Conservation (phyloP, 2,113 vertebrate species). For the Gallinago media region DNA sequence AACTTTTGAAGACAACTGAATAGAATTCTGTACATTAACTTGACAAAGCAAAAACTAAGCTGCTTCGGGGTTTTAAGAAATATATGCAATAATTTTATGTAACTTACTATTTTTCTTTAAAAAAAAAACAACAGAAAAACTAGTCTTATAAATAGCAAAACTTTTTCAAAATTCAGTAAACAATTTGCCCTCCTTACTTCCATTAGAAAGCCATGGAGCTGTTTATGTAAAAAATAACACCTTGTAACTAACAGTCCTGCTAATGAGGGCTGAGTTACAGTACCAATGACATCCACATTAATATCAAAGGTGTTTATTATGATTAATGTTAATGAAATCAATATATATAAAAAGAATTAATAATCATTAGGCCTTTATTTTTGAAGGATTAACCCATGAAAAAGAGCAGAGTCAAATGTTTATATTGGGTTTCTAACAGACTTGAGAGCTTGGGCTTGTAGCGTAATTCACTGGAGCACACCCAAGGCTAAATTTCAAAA, state of each 20-base stretch:
- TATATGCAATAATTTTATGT: not conserved
- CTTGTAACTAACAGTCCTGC: slow-evolving; percentile 4
- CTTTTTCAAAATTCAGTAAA: not conserved
- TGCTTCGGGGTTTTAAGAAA: not conserved
- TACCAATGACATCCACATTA: not conserved
- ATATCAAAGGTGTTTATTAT: slow-evolving; percentile 30
- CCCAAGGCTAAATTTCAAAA: not conserved
- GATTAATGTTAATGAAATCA: slow-evolving; percentile 52
- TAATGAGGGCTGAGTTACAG: slow-evolving; percentile 40
- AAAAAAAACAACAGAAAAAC: not conserved
- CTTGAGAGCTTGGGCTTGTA: not conserved
- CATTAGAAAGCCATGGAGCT: not conserved
- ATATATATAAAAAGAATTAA: slow-evolving; percentile 45
- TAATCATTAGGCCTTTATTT: slow-evolving; percentile 27
- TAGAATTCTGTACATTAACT: not conserved
- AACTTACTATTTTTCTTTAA: not conserved
- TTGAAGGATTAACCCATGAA: slow-evolving; percentile 20
- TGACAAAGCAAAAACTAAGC: not conserved
- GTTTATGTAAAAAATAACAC: not conserved
- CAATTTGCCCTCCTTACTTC: not conserved
- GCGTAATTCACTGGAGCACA: not conserved
- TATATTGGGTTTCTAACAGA: slow-evolving; percentile 9
- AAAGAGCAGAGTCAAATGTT: not conserved
- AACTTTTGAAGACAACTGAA: not conserved
- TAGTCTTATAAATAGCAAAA: not conserved